Percentiles rank a stretch among this genome's conserved stretches.
Conservation (phyloP, 2,888 invertebrate genomes). For the Harpalus rubripes region DNA sequence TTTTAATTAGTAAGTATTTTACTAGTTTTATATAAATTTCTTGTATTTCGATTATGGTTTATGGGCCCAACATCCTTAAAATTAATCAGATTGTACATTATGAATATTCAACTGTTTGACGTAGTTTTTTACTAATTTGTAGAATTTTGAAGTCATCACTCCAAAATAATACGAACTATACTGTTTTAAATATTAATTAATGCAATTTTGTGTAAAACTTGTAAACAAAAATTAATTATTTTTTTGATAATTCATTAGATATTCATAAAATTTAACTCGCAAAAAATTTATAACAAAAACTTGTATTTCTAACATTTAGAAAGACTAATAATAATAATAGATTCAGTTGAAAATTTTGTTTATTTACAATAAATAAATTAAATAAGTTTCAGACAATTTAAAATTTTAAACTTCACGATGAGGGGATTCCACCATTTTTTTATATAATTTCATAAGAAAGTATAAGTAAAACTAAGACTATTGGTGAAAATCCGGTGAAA, state of each 20-base stretch:
- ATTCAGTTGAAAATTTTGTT: background rate
- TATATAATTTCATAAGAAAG: no score
- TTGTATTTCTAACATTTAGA: background rate
- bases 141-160: background rate
- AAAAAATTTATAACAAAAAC: background rate
- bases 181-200: background rate
- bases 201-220: background rate
- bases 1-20: no score
- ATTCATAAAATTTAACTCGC: background rate
- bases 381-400: no score
- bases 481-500: no score
- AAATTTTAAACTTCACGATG: no score
- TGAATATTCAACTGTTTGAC: no score
- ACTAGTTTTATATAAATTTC: no score
- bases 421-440: no score
- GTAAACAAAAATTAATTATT: background rate
- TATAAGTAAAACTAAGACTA: no score
- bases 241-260: background rate
- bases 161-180: background rate
- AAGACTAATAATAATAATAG: background rate
- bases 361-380: background rate
- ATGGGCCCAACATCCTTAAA: no score
- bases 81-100: no score
- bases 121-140: background rate
- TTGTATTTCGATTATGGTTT: no score